phyloP scores from a whole-genome alignment of 2,113 vertebrate genomes.

The Aegithalos caudatus region DNA sequence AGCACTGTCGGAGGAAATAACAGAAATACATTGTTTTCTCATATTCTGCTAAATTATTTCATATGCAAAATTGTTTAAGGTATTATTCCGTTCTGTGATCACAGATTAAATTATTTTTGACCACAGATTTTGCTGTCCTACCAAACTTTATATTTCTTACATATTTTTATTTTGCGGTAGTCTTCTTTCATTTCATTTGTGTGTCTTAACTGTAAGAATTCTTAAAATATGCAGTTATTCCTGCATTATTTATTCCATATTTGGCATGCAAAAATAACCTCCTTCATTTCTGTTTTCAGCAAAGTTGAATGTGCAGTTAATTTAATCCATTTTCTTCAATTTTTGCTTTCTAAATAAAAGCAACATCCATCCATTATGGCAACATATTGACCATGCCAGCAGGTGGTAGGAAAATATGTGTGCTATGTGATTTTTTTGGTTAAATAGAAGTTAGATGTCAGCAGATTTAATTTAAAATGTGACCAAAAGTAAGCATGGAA shows the following conservation, averaged over 20 bases:
- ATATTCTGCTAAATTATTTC: not conserved
- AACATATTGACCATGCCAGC: not conserved
- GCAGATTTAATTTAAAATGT: not conserved
- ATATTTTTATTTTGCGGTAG: not conserved
- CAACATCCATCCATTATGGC: not conserved
- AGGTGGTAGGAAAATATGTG: not conserved
- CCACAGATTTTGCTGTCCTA: not conserved
- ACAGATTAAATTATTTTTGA: not conserved
- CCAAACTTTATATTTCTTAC: not conserved
- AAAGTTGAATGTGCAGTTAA: not conserved
- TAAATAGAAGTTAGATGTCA: not conserved
- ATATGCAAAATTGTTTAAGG: not conserved
- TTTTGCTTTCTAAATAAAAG: not conserved
- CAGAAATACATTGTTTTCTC: not conserved
- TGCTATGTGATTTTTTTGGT: not conserved
- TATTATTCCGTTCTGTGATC: not conserved
- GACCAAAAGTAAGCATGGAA: not conserved
- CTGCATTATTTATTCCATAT: not conserved
- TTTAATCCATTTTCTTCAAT: not conserved
- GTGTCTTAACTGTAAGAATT: not conserved
- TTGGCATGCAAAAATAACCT: not conserved
- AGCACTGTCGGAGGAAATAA: not conserved
- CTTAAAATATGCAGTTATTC: not conserved
- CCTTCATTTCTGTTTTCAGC: not conserved
- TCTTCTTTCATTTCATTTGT: not conserved